phyloP scores from a whole-genome alignment of 2,888 invertebrate species.

The Rhagium mordax region DNA sequence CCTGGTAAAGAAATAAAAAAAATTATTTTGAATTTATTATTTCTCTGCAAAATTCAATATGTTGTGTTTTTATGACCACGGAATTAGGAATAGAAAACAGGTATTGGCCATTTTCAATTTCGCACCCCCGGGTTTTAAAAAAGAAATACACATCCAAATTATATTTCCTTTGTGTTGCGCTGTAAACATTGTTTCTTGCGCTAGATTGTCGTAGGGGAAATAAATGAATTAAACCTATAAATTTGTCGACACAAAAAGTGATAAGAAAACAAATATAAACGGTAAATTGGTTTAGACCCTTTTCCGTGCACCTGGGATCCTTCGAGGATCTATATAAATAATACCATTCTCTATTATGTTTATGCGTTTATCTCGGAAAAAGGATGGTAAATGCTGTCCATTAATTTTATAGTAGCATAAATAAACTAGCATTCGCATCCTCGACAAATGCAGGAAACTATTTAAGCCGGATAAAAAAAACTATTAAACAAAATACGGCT shows the following conservation, averaged over 20 bases:
- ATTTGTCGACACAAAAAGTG: slow-evolving; percentile 34
- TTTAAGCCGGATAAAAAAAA: neutral
- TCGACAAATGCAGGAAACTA: neutral
- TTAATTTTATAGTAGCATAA: slow-evolving; percentile 7
- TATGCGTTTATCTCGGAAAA: slow-evolving; percentile 5
- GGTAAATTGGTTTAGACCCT: slow-evolving; percentile 38
- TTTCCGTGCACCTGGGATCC: slow-evolving; percentile 29
- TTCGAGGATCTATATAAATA: slow-evolving; percentile 32
- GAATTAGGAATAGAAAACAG: too few species aligned
- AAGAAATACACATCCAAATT: neutral
- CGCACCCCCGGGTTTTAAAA: neutral
- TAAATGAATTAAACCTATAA: slow-evolving; percentile 33
- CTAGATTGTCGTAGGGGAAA: neutral
- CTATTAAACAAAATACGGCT: neutral
- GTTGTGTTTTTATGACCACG: too few species aligned
- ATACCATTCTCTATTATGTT: slow-evolving; percentile 31
- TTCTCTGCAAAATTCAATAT: too few species aligned
- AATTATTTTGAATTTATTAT: too few species aligned
- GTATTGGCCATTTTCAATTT: neutral
- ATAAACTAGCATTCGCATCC: slow-evolving; percentile 1
- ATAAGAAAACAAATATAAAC: slow-evolving; percentile 40
- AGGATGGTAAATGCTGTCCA: slow-evolving; percentile 3
- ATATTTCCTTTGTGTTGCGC: neutral
- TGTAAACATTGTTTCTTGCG: neutral
- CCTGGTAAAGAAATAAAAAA: too few species aligned